phyloP scores from a whole-genome alignment of 2,888 invertebrate species.

The Labia minor region DNA sequence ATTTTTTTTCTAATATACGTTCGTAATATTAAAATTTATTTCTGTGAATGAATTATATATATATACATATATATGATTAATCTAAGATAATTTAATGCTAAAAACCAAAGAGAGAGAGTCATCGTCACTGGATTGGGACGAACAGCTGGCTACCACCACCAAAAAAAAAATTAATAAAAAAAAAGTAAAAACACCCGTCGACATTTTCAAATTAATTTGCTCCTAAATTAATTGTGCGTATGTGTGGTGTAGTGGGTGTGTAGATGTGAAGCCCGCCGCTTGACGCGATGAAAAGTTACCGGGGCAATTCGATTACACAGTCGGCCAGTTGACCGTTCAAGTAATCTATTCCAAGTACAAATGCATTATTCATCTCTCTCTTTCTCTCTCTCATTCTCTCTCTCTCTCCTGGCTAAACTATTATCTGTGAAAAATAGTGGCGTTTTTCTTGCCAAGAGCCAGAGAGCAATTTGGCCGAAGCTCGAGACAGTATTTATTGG shows the following conservation, averaged over 20 bases:
- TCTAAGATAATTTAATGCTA: no score
- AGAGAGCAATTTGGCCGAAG: not conserved
- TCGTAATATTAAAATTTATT: no score
- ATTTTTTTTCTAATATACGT: no score
- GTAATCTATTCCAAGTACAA: conserved; percentile 1
- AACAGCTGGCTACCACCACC: not conserved
- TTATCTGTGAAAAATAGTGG: conserved; percentile 8
- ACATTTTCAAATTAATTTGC: conserved; percentile 13
- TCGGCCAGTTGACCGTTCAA: not conserved
- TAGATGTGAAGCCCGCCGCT: not conserved
- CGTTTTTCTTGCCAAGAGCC: conserved; percentile 3
- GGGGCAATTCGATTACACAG: not conserved
- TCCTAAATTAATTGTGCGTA: not conserved
- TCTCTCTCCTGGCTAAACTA: no score
- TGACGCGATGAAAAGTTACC: conserved; percentile 13
- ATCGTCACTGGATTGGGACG: not conserved
- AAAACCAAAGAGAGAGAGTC: no score
- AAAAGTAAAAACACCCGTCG: not conserved
- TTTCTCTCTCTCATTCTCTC: no score
- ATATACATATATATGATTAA: no score
- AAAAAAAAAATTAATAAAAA: no score
- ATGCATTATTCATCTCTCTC: not conserved
- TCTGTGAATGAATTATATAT: no score
- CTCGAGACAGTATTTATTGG: not conserved
- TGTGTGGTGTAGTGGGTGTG: not conserved